phyloP scores from a whole-genome alignment of 1,140 invertebrate species.

The Eumaeus atala region DNA sequence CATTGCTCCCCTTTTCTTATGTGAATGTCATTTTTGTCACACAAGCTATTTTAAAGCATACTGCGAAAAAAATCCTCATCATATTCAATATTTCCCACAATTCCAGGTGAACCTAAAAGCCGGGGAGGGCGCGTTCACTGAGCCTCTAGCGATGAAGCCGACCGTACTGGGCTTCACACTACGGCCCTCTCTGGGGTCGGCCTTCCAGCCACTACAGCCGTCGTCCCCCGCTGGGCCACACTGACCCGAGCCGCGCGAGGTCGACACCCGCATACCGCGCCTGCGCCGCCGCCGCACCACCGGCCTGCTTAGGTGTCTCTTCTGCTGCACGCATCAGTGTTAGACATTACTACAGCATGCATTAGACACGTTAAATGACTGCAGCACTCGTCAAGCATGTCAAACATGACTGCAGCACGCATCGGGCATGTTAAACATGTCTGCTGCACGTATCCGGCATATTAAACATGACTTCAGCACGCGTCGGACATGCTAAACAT shows the following conservation, averaged over 20 bases:
- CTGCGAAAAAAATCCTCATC: no score
- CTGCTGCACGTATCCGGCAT: no score
- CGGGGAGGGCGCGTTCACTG: slow-evolving; percentile 53
- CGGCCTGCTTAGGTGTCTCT: slow-evolving; percentile 1
- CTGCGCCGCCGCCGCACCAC: not conserved
- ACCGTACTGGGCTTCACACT: slow-evolving; percentile 82
- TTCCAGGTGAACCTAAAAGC: slow-evolving; percentile 77
- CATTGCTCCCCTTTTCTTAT: no score
- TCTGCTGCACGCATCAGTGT: slow-evolving; percentile 5
- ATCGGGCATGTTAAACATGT: no score
- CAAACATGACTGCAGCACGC: no score
- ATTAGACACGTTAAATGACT: no score
- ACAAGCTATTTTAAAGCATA: no score
- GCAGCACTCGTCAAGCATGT: no score
- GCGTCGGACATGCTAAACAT: no score
- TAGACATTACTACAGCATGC: not conserved
- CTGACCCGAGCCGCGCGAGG: slow-evolving; percentile 38
- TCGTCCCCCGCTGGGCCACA: slow-evolving; percentile 50
- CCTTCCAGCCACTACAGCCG: slow-evolving; percentile 85
- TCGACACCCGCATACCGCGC: not conserved
- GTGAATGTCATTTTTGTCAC: no score
- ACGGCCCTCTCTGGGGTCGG: slow-evolving; percentile 86
- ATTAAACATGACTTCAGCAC: no score
- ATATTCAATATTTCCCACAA: not conserved
- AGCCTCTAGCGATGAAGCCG: slow-evolving; percentile 70